These are phyloP conservation scores for Criorhina ranunculi DNA, from an alignment of 2,888 invertebrate species.

Conservation along the genomic window DNA sequence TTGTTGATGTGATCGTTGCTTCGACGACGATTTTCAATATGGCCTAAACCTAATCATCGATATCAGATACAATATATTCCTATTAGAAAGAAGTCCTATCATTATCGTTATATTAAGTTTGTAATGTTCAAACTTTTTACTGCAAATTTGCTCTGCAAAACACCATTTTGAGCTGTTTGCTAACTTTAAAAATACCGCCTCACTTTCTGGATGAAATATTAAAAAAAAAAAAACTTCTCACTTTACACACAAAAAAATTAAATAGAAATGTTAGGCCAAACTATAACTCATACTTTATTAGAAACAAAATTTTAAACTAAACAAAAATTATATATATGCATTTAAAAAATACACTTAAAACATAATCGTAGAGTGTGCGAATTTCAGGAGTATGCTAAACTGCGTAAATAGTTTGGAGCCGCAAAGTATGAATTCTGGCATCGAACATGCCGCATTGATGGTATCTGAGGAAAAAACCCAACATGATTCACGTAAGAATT, in stretches of 20 bases:
- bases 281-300: slow-evolving; percentile 28
- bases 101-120: too few species aligned
- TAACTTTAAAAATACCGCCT: slow-evolving; percentile 57
- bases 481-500: slow-evolving; percentile 92
- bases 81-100: too few species aligned
- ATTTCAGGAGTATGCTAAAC: slow-evolving; percentile 97
- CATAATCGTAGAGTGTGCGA: slow-evolving; percentile 86
- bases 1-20: too few species aligned
- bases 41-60: too few species aligned
- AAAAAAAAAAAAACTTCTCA: slow-evolving; percentile 38
- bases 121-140: too few species aligned
- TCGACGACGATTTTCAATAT: too few species aligned
- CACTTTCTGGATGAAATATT: slow-evolving; percentile 30
- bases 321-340: slow-evolving; percentile 75
- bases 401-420: slow-evolving; percentile 97
- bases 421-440: slow-evolving; percentile 91
- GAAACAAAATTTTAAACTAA: slow-evolving; percentile 64
- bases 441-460: slow-evolving; percentile 91
- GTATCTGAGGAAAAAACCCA: slow-evolving; percentile 91
- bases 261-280: slow-evolving; percentile 18
- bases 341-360: slow-evolving; percentile 85
- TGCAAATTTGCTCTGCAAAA: too few species aligned
- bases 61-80: too few species aligned
- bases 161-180: too few species aligned
- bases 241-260: slow-evolving; percentile 61